Percentiles rank a stretch among this genome's conserved stretches.
Evolutionary conservation across 2,888 invertebrate genomes (phyloP).

Genomic region (Macroteleia sp.): DNA sequence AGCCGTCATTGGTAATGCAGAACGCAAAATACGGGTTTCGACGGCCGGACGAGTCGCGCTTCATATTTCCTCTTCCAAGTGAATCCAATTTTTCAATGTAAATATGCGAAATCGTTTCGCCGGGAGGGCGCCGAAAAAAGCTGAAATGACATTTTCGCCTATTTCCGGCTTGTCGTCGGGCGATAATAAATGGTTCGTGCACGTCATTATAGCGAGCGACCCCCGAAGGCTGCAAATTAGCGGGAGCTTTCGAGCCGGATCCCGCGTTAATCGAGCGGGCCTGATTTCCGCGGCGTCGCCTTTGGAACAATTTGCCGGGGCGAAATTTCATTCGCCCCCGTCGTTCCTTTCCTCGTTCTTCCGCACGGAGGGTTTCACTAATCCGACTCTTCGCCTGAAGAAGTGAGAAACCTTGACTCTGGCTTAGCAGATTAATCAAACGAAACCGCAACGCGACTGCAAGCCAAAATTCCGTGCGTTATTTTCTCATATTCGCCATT

Average conservation of each 20-base stretch:
- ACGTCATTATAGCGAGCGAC: slow-evolving; percentile 27
- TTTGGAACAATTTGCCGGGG: slow-evolving; percentile 76
- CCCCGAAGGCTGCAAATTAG: slow-evolving; percentile 58
- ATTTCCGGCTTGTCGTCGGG: slow-evolving; percentile 30
- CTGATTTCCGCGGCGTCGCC: slow-evolving; percentile 74
- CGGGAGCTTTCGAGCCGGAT: slow-evolving; percentile 64
- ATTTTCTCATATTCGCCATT: slow-evolving; percentile 16
- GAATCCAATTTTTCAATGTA: slow-evolving; percentile 44
- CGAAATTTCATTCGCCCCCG: slow-evolving; percentile 77
- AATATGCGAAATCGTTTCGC: slow-evolving; percentile 18
- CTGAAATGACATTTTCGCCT: slow-evolving; percentile 20
- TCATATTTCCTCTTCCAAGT: slow-evolving; percentile 8
- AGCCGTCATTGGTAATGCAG: background rate
- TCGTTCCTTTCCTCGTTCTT: slow-evolving; percentile 27
- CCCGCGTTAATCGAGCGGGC: slow-evolving; percentile 71
- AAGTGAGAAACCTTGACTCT: slow-evolving; percentile 45
- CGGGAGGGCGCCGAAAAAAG: background rate
- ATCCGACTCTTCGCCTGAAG: slow-evolving; percentile 67
- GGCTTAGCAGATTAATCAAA: slow-evolving; percentile 63
- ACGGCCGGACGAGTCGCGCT: background rate
- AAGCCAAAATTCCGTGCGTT: slow-evolving; percentile 52
- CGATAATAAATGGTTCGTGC: slow-evolving; percentile 31
- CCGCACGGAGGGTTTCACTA: slow-evolving; percentile 62
- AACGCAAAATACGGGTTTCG: slow-evolving; percentile 8
- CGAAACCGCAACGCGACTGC: slow-evolving; percentile 24